Evolutionary conservation across 2,113 vertebrate species (phyloP).

Genomic region (Orientallactaga bullata): DNA sequence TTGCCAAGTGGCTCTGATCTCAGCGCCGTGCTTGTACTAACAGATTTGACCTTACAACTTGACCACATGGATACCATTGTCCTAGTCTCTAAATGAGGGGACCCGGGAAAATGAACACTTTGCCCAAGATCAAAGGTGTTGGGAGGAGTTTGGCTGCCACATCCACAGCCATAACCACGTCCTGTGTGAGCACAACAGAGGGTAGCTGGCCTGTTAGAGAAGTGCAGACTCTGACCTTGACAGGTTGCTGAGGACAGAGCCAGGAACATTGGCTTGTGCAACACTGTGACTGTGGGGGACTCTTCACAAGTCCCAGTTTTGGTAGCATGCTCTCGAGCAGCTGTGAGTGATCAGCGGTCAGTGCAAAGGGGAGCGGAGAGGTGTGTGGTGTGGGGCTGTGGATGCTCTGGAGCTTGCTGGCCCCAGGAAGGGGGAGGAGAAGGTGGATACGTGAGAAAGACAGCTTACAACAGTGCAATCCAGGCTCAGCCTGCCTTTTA

Average conservation of each 20-base stretch:
- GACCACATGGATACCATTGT: neutral
- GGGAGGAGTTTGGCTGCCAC: neutral
- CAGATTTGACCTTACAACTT: neutral
- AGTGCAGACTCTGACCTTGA: neutral
- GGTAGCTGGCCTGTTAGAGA: neutral
- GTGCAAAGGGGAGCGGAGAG: neutral
- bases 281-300: neutral
- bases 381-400: neutral
- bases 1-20: neutral
- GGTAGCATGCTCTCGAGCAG: neutral
- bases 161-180: neutral
- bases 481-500: neutral
- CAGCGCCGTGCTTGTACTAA: neutral
- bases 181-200: neutral
- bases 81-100: neutral
- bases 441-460: no score
- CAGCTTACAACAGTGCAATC: no score
- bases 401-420: neutral
- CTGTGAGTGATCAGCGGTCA: neutral
- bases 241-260: neutral
- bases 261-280: no score
- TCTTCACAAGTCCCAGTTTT: neutral
- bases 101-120: neutral
- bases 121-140: neutral
- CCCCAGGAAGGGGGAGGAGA: no score